Percentiles rank a stretch among this genome's conserved stretches.
Conservation (phyloP, 2,113 vertebrate species). For the Setophaga coronata region DNA sequence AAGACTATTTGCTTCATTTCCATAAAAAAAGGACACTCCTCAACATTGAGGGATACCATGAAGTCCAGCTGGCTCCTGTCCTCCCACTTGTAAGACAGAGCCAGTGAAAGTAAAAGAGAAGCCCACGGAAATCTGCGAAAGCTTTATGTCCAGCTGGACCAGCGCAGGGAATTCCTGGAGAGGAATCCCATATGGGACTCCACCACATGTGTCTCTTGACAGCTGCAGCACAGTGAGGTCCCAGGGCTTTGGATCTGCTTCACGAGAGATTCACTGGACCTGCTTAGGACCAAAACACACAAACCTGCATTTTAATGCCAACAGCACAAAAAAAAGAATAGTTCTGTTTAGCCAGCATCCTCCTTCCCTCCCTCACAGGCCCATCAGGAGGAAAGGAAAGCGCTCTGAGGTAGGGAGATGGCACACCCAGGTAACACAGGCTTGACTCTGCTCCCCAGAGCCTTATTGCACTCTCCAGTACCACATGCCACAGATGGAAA, state of each 20-base stretch:
- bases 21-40: not conserved
- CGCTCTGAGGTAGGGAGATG: not conserved
- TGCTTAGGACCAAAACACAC: not conserved
- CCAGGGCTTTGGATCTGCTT: not conserved
- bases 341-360: not conserved
- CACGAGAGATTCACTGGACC: not conserved
- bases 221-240: not conserved
- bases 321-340: not conserved
- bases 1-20: not conserved
- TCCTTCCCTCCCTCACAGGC: not conserved
- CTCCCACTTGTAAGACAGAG: not conserved
- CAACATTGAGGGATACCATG: not conserved
- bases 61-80: not conserved
- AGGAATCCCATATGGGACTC: not conserved
- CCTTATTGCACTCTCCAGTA: not conserved
- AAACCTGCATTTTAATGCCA: not conserved
- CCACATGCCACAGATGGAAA: not conserved
- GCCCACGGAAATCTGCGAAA: not conserved
- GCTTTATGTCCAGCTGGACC: not conserved
- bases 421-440: not conserved
- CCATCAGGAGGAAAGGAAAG: not conserved
- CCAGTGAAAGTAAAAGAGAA: not conserved
- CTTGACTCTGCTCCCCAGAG: not conserved
- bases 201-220: fast-evolving
- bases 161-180: not conserved